Evolutionary conservation across 2,888 invertebrate genomes (phyloP).

Genomic region (Stenurella melanura): DNA sequence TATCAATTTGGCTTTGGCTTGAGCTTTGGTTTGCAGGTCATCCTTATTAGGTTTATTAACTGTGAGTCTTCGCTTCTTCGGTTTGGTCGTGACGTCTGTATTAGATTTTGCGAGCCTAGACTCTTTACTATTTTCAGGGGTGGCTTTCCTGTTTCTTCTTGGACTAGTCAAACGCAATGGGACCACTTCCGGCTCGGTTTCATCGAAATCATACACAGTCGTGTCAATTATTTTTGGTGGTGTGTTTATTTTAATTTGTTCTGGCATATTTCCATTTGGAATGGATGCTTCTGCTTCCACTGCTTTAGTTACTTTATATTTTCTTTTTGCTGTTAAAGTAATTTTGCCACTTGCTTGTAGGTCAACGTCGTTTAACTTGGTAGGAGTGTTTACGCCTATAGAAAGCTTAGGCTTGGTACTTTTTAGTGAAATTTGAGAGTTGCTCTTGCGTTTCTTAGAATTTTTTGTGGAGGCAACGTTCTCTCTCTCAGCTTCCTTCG

Average conservation of each 20-base stretch:
- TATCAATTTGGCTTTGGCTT: conserved; percentile 31
- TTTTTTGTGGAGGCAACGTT: too few species aligned
- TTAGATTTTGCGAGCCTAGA: background rate
- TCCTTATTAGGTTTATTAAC: conserved; percentile 7
- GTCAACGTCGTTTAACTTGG: background rate
- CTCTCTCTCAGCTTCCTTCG: background rate
- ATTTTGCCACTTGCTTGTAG: conserved; percentile 15
- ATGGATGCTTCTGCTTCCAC: background rate
- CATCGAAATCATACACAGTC: conserved; percentile 53
- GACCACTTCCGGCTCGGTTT: conserved; percentile 44
- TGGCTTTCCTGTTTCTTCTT: background rate
- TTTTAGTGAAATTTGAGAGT: background rate
- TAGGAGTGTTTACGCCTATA: background rate
- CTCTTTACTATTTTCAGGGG: background rate
- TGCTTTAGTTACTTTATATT: conserved; percentile 2
- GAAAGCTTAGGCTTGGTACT: background rate
- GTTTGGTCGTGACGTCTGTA: background rate
- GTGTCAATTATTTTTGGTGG: conserved; percentile 44
- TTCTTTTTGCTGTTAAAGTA: background rate
- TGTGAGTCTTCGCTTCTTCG: conserved; percentile 14
- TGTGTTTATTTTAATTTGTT: background rate
- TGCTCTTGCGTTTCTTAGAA: background rate
- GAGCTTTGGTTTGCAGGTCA: conserved; percentile 13
- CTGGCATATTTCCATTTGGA: conserved; percentile 7
- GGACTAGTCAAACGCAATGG: conserved; percentile 37